Conservation (phyloP, 2,888 invertebrate species). For the Pelosia muscerda region DNA sequence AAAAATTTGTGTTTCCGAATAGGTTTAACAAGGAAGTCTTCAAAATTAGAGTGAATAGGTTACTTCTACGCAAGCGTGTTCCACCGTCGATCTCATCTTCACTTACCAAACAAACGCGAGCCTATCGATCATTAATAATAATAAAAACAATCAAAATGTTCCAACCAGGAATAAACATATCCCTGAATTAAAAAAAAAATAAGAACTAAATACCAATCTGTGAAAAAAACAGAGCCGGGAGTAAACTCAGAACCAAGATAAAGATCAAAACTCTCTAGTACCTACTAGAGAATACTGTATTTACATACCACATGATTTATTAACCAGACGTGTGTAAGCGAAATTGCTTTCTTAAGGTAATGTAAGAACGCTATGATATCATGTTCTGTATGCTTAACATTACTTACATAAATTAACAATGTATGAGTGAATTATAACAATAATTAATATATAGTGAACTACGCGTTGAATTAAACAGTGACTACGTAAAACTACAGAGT, state of each 20-base stretch:
- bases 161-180: too few species aligned
- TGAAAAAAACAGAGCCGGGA: neutral
- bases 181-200: too few species aligned
- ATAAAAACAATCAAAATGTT: too few species aligned
- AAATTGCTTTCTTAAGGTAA: constrained; percentile 47
- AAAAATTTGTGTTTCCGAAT: too few species aligned
- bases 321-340: constrained; percentile 36
- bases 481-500: neutral
- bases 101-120: too few species aligned
- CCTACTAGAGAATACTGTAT: neutral
- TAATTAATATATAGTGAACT: constrained; percentile 1
- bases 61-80: too few species aligned
- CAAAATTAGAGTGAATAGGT: too few species aligned
- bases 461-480: neutral
- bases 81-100: too few species aligned
- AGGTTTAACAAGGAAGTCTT: too few species aligned
- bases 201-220: neutral
- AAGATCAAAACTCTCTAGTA: neutral
- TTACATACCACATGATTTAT: constrained; percentile 15
- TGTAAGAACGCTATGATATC: constrained; percentile 30
- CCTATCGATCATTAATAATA: too few species aligned
- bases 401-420: constrained; percentile 13
- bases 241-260: neutral
- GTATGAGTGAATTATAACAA: neutral
- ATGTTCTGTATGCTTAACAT: constrained; percentile 16